These are phyloP conservation scores for Apogon hyalosoma DNA, from an alignment of 2,797 vertebrate genomes.

Conservation along the genomic window DNA sequence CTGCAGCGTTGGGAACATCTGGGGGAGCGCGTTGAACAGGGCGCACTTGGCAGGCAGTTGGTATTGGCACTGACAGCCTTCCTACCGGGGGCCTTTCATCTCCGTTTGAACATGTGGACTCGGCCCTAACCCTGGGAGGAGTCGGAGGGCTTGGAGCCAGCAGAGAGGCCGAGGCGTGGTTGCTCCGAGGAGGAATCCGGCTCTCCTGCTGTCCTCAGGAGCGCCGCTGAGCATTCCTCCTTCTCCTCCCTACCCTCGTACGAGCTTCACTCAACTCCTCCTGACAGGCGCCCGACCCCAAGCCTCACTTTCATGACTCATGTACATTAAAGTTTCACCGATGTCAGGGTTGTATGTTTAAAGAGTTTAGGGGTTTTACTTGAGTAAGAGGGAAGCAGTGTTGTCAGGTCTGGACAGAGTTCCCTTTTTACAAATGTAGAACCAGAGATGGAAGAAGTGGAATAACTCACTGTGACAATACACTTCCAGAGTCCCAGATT, in stretches of 20 bases:
- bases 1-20: conserved; percentile 69
- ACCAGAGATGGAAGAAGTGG: too few species aligned
- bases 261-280: background rate
- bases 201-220: conserved; percentile 62
- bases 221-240: conserved; percentile 59
- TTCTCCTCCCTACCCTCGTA: conserved; percentile 5
- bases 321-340: background rate
- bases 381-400: too few species aligned
- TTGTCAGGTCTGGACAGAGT: too few species aligned
- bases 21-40: conserved; percentile 55
- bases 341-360: background rate
- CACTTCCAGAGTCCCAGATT: too few species aligned
- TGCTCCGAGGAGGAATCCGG: conserved; percentile 56
- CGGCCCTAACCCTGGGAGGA: conserved; percentile 70
- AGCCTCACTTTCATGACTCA: background rate
- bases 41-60: conserved; percentile 72
- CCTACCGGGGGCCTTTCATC: conserved; percentile 79
- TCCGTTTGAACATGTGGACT: conserved; percentile 78
- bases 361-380: too few species aligned
- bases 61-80: conserved; percentile 67
- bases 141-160: conserved; percentile 57
- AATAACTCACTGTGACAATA: too few species aligned
- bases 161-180: conserved; percentile 66
- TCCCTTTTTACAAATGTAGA: too few species aligned
- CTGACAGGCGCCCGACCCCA: background rate